These are phyloP conservation scores for Rattus norvegicus DNA, from an alignment of 2,113 vertebrate species.

Conservation along the genomic window GRCr8 NC_086028.1:12280501-12281000, in stretches of 20 bases:
- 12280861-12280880: background rate
- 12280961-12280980: too few species aligned
- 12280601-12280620: background rate
- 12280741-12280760: background rate
- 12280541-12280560: background rate
- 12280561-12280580: background rate
- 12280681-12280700: background rate
- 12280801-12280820: background rate
- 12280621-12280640: background rate
- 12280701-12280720: background rate
- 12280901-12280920: background rate
- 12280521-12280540: background rate
- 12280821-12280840: background rate
- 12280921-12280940: background rate
- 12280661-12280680: background rate
- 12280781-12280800: background rate
- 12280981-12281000: too few species aligned
- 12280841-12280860: background rate
- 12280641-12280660: background rate
- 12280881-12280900: background rate
- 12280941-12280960: background rate
- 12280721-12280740: background rate
- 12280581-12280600: background rate
- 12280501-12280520: background rate
- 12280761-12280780: background rate